Percentiles rank a stretch among this genome's conserved stretches.
Conservation (phyloP, 2,888 invertebrate genomes). For the Keiferia lycopersicella region DNA sequence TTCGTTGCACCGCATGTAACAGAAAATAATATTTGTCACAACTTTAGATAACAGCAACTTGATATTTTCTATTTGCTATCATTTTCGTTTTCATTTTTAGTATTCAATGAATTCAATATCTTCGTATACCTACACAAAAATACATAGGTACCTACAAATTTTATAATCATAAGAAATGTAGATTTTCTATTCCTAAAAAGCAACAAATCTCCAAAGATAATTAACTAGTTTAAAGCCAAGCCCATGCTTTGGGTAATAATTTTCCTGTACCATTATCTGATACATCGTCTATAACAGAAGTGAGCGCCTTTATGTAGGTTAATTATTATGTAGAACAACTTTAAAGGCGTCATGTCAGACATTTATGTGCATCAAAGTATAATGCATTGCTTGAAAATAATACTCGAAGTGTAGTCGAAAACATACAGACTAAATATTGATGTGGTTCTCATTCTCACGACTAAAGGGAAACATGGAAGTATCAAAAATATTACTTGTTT, state of each 20-base stretch:
- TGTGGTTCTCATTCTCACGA: not conserved
- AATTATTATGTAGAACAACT: conserved; percentile 19
- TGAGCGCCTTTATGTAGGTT: conserved; percentile 18
- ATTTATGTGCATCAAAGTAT: conserved; percentile 1
- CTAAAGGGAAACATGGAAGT: not conserved
- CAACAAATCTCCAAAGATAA: conserved; percentile 9
- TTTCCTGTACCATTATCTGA: not conserved
- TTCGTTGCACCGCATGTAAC: too few relatives aligned
- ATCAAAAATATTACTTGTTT: not conserved
- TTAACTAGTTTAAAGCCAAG: conserved; percentile 9
- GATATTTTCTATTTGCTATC: too few relatives aligned
- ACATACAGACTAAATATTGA: not conserved
- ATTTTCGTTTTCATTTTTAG: too few relatives aligned
- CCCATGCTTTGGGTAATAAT: not conserved
- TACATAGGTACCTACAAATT: not conserved
- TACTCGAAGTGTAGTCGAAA: not conserved
- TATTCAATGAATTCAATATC: too few relatives aligned
- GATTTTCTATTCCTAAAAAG: not conserved
- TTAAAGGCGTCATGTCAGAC: conserved; percentile 7
- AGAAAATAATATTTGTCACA: too few relatives aligned
- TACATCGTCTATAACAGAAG: conserved; percentile 2
- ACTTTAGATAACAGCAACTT: too few relatives aligned
- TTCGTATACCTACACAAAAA: too few relatives aligned
- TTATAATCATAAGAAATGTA: not conserved
- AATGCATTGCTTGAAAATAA: conserved; percentile 8